phyloP scores from a whole-genome alignment of 30 jellyfish, hydroid and myxozoan genomes.

The Hydra vulgaris region DNA sequence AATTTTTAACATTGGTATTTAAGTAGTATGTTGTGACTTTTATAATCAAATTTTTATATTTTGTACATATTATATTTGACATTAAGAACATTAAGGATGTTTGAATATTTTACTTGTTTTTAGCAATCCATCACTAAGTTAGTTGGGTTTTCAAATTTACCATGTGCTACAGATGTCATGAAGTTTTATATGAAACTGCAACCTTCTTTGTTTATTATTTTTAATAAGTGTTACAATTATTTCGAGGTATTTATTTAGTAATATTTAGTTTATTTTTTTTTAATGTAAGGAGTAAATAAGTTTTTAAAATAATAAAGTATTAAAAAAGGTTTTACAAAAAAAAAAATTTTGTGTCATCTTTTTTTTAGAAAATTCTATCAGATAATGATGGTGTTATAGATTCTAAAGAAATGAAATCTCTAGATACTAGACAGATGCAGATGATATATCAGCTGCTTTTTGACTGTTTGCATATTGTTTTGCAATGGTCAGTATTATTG shows the following conservation, averaged over 20 bases:
- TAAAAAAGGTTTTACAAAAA: too few relatives aligned
- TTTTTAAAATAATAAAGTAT: too few relatives aligned
- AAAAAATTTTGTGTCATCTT: too few relatives aligned
- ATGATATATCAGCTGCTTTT: background rate
- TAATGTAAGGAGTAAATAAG: too few relatives aligned
- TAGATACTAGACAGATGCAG: background rate
- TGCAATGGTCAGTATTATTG: slow-evolving; percentile 41
- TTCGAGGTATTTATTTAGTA: slow-evolving; percentile 33
- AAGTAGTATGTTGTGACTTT: too few relatives aligned
- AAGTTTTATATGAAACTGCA: slow-evolving; percentile 31
- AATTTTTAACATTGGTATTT: too few relatives aligned
- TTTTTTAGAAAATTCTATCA: slow-evolving; percentile 24
- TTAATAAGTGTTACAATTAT: slow-evolving; percentile 29
- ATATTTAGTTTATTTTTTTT: background rate
- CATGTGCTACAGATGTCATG: slow-evolving; percentile 25
- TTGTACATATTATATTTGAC: too few relatives aligned
- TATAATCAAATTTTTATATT: too few relatives aligned
- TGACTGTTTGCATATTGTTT: slow-evolving; percentile 24
- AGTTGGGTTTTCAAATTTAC: slow-evolving; percentile 52
- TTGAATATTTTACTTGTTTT: background rate
- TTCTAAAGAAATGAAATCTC: slow-evolving; percentile 7
- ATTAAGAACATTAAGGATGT: too few relatives aligned
- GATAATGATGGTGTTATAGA: slow-evolving; percentile 45
- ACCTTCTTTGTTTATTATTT: slow-evolving; percentile 46
- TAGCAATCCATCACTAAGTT: slow-evolving; percentile 48